Base-by-base conservation (phyloP, 2,113 vertebrate species). In the Urocolius indicus region DNA sequence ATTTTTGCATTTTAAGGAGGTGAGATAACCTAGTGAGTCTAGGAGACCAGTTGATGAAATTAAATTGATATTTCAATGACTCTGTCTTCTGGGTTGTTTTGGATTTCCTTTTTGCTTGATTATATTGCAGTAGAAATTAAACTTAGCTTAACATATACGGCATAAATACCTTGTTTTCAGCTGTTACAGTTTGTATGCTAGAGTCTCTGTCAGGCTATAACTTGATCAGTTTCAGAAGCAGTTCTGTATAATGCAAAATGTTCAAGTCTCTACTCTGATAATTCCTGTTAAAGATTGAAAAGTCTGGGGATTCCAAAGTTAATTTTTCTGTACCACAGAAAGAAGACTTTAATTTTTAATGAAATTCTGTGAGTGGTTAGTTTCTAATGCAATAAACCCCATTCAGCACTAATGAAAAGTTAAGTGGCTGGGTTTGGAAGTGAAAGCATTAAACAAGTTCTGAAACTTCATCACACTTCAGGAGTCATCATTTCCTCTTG, bases 11-110 rank as follows among this genome's bases (percentile, higher is more conserved):
- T 84, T 89, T 57, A 81, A 58, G 32, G 41, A 87, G 57, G n/a
- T 68, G 16, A 89, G 16, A 62, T 45, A 86, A 65, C 66, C 74
- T 66, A 75, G n/a, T 8, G 62, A 81, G 17, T 41, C 65, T 82
- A 92, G 84, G 94, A 86, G 27, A 92, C 69, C 79, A 83, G 12
- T 48, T 84, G 43, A 93, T 84, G 54, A 54, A 65, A 92, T 73
- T 92, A 86, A 89, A 92, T 97, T 91, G 55, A 87, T 83, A 93
- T 74, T 77, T 96, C 66, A 13, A 23, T 80, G 29, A 87, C 75
- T 93, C 55, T 54, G 82, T 63, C 26, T 46, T 81, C 84, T 71
- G 16, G 15, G 8, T 32, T 36, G 21, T 5, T 61, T 94, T 92
- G 82, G 84, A 58, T 96, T 94, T 87, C 74, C 71, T 84, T 67